phyloP scores from a whole-genome alignment of 2,888 invertebrate species.

The Mythimna loreyi region DNA sequence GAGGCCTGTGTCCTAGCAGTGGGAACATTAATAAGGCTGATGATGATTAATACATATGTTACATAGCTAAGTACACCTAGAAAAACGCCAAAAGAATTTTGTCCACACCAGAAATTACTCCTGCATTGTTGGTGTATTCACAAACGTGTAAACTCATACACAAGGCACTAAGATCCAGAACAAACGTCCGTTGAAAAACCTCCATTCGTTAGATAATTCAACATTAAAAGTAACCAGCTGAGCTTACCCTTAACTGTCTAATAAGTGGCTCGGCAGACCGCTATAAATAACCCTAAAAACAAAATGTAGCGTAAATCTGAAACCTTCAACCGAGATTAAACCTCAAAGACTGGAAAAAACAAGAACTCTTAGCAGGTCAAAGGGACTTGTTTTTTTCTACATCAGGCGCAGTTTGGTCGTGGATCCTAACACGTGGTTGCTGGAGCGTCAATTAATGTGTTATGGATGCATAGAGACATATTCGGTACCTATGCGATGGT shows the following conservation, averaged over 20 bases:
- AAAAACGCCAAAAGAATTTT: too few species aligned
- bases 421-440: background rate
- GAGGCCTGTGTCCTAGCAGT: too few species aligned
- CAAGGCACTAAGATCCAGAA: too few species aligned
- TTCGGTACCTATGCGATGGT: too few species aligned
- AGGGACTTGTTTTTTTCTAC: background rate
- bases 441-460: background rate
- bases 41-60: too few species aligned
- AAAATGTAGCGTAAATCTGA: background rate
- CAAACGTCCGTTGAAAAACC: too few species aligned
- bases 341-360: background rate
- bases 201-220: too few species aligned
- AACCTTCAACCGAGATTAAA: constrained; percentile 4
- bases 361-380: background rate
- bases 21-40: too few species aligned
- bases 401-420: background rate
- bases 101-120: too few species aligned
- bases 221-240: background rate
- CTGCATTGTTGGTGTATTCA: too few species aligned
- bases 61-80: too few species aligned
- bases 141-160: too few species aligned
- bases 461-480: background rate
- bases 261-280: background rate
- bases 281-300: background rate
- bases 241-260: background rate